Conservation (phyloP, 2,888 invertebrate genomes). For the Scotopteryx bipunctaria region DNA sequence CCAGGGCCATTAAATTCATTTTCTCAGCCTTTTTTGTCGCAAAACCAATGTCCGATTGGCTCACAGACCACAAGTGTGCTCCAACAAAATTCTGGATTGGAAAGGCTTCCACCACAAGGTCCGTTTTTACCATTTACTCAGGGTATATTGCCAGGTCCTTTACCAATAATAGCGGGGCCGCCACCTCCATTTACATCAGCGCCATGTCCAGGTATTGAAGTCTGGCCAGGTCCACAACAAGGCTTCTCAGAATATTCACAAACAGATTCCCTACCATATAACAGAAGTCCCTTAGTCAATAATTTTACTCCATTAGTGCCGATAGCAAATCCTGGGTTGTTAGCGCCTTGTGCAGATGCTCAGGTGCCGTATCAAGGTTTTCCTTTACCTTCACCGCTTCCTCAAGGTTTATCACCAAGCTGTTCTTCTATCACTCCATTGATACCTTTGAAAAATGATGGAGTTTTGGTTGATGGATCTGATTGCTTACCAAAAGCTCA, state of each 20-base stretch:
- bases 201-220: neutral
- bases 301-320: slow-evolving; percentile 15
- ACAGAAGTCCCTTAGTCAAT: neutral
- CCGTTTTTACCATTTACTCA: neutral
- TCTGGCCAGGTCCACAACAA: neutral
- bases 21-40: neutral
- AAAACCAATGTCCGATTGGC: neutral
- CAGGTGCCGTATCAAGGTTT: neutral
- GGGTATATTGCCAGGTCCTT: slow-evolving; percentile 5
- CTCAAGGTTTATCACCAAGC: neutral
- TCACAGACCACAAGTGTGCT: neutral
- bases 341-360: neutral
- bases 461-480: neutral
- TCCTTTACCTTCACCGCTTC: neutral
- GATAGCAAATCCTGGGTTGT: neutral
- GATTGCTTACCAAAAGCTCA: slow-evolving; percentile 1
- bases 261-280: neutral
- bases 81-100: slow-evolving; percentile 6
- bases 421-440: neutral
- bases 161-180: neutral
- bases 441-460: slow-evolving; percentile 2
- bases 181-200: neutral
- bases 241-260: neutral
- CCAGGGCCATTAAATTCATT: neutral
- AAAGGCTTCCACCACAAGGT: slow-evolving; percentile 1